Base-by-base conservation (phyloP, 1,140 invertebrate species). In the Drosophila funebris region DNA sequence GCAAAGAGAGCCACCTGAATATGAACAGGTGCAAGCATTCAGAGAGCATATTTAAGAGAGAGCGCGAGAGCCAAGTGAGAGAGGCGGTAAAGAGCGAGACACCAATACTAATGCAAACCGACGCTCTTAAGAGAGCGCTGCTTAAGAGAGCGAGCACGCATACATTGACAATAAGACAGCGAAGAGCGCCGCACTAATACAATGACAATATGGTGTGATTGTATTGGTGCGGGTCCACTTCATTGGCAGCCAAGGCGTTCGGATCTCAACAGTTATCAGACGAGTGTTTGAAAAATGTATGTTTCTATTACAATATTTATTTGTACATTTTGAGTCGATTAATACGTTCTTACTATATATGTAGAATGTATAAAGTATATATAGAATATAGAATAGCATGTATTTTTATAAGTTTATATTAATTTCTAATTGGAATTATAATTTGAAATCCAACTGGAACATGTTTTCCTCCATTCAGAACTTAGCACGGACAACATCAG, bases 81-180 rank as follows among this genome's bases (percentile, higher is more conserved):
- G 58, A 22, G 31, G 11, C 29, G 14, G 41, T 27, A 20, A 72
- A 85, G 82, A 79, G 76, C 1, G 27, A 11, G 68, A 22, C 73
- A 84, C 81, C 39, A 80, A 77, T 57, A 85, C 81, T 24, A 41
- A 71, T 43, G 69, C 76, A 85, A 41, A 33, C 27, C n/a, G 18
- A 1, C 22, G 29, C 44, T 14, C 14, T 73, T 80, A 87, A 82
- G 83, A 88, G 82, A 52, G 50, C 8, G 7, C 0, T 11, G 2
- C 7, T 9, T 61, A 85, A 85, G 82, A 87, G 82, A 57, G 43
- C 14, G 24, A 3, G 6, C 71, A 87, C 82, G 33, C 78, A 87
- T 56, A 87, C 82, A n/a, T 29, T 36, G 44, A 54, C 52, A 87
- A 24, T 29, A 37, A 43, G 39, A 39, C 53, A 27, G 48, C 64